Percentiles rank a stretch among this genome's conserved stretches.
phyloP scores from a whole-genome alignment of 2,113 vertebrate species.

The Anoplopoma fimbria region DNA sequence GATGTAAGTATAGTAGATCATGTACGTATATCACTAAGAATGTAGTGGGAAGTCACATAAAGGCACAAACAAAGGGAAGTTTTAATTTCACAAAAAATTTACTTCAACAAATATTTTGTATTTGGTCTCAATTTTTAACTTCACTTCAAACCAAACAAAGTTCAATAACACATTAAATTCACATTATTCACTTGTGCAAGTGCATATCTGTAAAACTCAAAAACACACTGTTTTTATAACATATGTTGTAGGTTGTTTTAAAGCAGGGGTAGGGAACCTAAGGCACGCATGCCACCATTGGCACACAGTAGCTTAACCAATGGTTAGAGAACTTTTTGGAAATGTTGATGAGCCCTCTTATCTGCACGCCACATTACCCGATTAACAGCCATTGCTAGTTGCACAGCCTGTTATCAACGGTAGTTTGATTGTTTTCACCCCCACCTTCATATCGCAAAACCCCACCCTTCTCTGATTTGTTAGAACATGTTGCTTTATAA shows the following conservation, averaged over 20 bases:
- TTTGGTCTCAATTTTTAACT: slow-evolving; percentile 13
- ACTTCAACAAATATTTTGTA: neutral
- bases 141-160: slow-evolving; percentile 19
- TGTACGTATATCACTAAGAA: neutral
- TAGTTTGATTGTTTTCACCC: too few relatives aligned
- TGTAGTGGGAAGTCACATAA: neutral
- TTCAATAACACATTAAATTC: slow-evolving; percentile 7
- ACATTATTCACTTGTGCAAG: neutral
- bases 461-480: too few relatives aligned
- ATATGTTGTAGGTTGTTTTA: neutral
- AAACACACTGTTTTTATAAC: neutral
- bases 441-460: too few relatives aligned
- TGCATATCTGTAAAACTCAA: neutral
- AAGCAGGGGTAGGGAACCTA: too few relatives aligned
- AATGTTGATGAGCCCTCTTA: neutral
- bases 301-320: too few relatives aligned
- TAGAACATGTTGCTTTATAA: too few relatives aligned
- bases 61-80: neutral
- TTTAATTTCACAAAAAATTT: neutral
- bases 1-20: neutral
- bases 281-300: too few relatives aligned
- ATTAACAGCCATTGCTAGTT: neutral
- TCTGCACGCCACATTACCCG: neutral
- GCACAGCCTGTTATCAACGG: too few relatives aligned
- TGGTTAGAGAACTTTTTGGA: too few relatives aligned